A percentile compares a stretch with the other conserved stretches of the same genome.
phyloP scores from a whole-genome alignment of 1,140 invertebrate genomes.

The Aphidius ervi region DNA sequence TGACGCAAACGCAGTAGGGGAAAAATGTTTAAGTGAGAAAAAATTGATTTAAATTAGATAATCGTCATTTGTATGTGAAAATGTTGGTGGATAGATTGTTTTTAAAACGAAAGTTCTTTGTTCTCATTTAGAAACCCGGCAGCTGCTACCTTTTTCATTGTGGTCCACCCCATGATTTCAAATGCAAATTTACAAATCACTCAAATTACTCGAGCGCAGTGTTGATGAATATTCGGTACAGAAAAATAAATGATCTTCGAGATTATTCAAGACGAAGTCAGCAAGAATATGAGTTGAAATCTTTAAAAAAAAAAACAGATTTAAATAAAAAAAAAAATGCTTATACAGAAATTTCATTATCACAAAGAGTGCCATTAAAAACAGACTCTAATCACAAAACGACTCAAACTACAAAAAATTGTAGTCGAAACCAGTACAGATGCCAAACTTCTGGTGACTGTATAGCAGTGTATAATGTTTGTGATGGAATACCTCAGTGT shows the following conservation, averaged over 20 bases:
- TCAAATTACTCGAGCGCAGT: conserved; percentile 86
- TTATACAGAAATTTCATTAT: conserved; percentile 33
- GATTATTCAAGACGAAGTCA: conserved; percentile 68
- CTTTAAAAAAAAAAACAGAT: conserved; percentile 54
- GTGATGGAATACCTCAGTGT: conserved; percentile 92
- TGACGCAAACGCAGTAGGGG: too few relatives aligned
- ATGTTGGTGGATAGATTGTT: too few relatives aligned
- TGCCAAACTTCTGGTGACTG: conserved; percentile 83
- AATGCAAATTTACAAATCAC: conserved; percentile 88
- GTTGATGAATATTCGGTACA: conserved; percentile 57
- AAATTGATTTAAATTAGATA: too few relatives aligned
- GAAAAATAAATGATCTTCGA: conserved; percentile 62
- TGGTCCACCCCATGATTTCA: conserved; percentile 81
- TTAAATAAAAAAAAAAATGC: conserved; percentile 32
- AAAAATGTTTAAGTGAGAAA: too few relatives aligned
- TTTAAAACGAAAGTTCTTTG: too few relatives aligned
- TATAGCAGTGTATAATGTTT: conserved; percentile 93
- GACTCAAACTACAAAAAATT: conserved; percentile 44
- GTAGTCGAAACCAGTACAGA: conserved; percentile 81
- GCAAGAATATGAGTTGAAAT: conserved; percentile 77
- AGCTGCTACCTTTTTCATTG: conserved; percentile 92
- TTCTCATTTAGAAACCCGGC: conserved; percentile 64
- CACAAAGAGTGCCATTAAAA: background rate
- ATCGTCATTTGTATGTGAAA: too few relatives aligned
- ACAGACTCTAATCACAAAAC: conserved; percentile 19